Percentiles rank a stretch among this genome's conserved stretches.
Conservation (phyloP, 2,888 invertebrate genomes). For the Dolomedes plantarius region DNA sequence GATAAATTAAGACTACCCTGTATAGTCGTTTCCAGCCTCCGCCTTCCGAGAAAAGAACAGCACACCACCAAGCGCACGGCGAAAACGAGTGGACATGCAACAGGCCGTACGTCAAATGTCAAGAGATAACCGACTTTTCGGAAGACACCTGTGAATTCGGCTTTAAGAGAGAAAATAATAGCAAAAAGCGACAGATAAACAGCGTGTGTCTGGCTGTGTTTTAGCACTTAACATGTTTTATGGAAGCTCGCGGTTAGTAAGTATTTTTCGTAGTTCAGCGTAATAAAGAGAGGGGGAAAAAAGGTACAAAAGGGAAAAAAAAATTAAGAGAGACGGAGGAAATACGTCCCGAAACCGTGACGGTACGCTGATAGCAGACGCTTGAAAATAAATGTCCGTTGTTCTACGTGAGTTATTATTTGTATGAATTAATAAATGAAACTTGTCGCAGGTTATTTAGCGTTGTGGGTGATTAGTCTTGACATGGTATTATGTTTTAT, state of each 20-base stretch:
- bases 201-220: conserved; percentile 31
- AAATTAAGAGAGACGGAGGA: background rate
- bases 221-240: conserved; percentile 68
- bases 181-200: conserved; percentile 23
- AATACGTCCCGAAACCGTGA: background rate
- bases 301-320: background rate
- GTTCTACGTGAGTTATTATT: conserved; percentile 5
- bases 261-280: conserved; percentile 5
- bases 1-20: no score
- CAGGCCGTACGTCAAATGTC: background rate
- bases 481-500: background rate
- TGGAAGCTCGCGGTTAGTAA: conserved; percentile 44
- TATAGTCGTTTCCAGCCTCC: background rate
- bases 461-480: background rate
- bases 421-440: background rate
- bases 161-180: conserved; percentile 4
- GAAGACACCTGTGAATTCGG: conserved; percentile 43
- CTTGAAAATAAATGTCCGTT: background rate
- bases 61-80: background rate
- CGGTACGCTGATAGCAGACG: background rate
- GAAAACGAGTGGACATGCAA: background rate
- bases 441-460: background rate
- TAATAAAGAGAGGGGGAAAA: background rate
- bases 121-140: background rate
- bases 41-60: background rate